Base-by-base conservation (phyloP, 1,140 invertebrate genomes). In the Alviniconcha marisindica region DNA sequence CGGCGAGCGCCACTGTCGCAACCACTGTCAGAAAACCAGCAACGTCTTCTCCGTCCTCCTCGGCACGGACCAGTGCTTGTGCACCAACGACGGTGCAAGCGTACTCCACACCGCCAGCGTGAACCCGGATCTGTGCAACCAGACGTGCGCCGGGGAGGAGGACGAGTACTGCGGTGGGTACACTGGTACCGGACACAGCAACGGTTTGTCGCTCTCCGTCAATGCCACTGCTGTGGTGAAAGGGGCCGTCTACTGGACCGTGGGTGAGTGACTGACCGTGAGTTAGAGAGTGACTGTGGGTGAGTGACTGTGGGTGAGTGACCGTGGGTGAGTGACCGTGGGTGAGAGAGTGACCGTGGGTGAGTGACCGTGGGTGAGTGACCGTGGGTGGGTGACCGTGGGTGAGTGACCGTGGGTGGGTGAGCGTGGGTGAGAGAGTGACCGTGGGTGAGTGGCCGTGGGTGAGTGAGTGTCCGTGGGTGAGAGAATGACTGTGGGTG, bases 1-100 rank as follows among this genome's bases (percentile, higher is more conserved):
- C 77, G 54, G 77, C 14, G 77, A 78, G 54, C 21, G 31, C 3
- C 28, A 38, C 4, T 78, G 77, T n/a, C 77, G 77, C 28, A 40
- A 51, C n/a, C 36, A 38, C 36, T 78, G 77, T 38, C 77, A 38
- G 12, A 60, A 36, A 0, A 21, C 18, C 31, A 36, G 3, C 36
- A 15, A 40, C 31, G 5, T 2, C 2, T 56, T 60, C 77, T 60
- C 77, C 12, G 33, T 60, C 18, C 33, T 78, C 48, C 28, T 60
- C 18, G 51, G 28, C 10, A 15, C 42, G 15, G 54, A 60, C 54
- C 0, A 24, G 77, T 78, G 77, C 38, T 24, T 78, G 48, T 78
- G 77, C 24, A 78, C 54, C 54, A 40, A 60, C 77, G 36, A 38
- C 77, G 28, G 42, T 31, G 33, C 21, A 5, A n/a, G 31, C 2